Conservation (phyloP, 2,888 invertebrate species). For the Sarcophaga rosellei region DNA sequence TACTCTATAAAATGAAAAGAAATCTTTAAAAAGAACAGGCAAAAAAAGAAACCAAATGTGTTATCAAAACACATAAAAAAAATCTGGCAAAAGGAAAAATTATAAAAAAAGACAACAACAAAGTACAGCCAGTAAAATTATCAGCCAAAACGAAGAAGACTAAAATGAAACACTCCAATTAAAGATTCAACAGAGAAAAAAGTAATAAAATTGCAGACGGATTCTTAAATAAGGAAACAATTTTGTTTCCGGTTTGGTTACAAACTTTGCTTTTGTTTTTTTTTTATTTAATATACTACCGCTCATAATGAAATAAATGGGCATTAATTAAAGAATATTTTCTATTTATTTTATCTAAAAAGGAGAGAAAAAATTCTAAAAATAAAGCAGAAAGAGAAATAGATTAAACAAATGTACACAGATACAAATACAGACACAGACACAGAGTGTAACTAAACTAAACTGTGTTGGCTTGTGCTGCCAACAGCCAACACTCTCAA, state of each 20-base stretch:
- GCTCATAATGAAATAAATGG: conserved; percentile 35
- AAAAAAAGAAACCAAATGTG: not conserved
- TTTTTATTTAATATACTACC: not conserved
- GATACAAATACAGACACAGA: too few species aligned
- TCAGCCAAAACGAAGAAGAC: not conserved
- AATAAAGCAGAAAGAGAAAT: not conserved
- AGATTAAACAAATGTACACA: too few species aligned
- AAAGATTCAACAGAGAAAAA: not conserved
- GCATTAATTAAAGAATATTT: conserved; percentile 40
- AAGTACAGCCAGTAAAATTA: not conserved
- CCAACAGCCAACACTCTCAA: not conserved
- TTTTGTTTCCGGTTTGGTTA: conserved; percentile 6
- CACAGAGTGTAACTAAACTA: too few species aligned
- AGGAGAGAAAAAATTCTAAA: not conserved
- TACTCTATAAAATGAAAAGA: not conserved
- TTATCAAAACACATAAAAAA: not conserved
- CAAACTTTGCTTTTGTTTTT: not conserved
- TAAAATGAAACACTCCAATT: not conserved
- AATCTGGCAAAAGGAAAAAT: not conserved
- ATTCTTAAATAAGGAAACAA: conserved; percentile 2
- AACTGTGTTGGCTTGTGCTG: not conserved
- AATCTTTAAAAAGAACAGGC: not conserved
- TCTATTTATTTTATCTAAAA: not conserved
- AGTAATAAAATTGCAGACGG: not conserved
- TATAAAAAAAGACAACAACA: not conserved